These are phyloP conservation scores for Tachina lurida DNA, from an alignment of 2,888 invertebrate genomes.

Conservation along the genomic window DNA sequence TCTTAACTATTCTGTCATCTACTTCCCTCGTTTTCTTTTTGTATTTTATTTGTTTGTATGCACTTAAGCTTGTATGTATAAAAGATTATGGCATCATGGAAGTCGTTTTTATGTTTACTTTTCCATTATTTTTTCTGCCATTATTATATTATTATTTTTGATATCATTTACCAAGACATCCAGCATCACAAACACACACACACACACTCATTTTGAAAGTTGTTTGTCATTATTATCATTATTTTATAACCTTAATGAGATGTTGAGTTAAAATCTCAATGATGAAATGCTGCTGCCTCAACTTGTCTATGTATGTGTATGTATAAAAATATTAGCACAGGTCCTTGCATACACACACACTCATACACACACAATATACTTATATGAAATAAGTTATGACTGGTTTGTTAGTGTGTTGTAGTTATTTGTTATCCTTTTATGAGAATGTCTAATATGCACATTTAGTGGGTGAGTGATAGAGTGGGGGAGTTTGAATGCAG, in stretches of 20 bases:
- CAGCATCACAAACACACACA: neutral
- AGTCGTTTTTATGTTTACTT: slow-evolving; percentile 4
- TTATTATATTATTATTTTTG: slow-evolving; percentile 46
- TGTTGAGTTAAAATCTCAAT: slow-evolving; percentile 60
- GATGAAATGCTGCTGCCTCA: slow-evolving; percentile 42
- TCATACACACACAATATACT: neutral
- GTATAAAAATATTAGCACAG: slow-evolving; percentile 18
- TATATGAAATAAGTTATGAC: neutral
- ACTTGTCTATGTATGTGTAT: neutral
- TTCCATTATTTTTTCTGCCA: neutral
- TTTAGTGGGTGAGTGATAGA: neutral
- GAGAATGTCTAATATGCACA: neutral
- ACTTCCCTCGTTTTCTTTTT: neutral
- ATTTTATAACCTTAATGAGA: slow-evolving; percentile 71
- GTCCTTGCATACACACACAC: slow-evolving; percentile 15
- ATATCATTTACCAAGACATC: slow-evolving; percentile 44
- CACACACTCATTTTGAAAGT: neutral
- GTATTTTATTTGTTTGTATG: neutral
- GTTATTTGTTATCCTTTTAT: slow-evolving; percentile 40
- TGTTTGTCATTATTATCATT: slow-evolving; percentile 58
- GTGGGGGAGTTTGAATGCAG: neutral
- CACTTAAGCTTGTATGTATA: slow-evolving; percentile 7
- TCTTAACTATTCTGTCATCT: too few relatives aligned
- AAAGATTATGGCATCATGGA: slow-evolving; percentile 23
- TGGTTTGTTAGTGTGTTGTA: slow-evolving; percentile 1